Evolutionary conservation across 2,888 invertebrate species (phyloP), one percentile per base, ranked within the genome.

Genomic region (Chymomyza caudatula): DNA sequence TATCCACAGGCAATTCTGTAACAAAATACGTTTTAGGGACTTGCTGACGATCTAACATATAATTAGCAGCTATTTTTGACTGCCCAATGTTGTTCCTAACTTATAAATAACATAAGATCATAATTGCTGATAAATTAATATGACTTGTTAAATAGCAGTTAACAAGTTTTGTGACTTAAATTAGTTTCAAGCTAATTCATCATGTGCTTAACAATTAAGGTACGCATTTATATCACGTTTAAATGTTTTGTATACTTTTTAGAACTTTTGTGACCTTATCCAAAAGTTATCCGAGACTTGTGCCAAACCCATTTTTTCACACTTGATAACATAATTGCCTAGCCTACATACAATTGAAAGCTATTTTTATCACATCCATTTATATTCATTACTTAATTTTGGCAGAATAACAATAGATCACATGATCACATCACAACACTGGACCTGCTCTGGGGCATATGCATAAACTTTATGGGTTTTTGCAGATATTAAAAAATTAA

Each of bases 401-500:
- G 11, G 29, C 11, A 47, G 11, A 37, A 11, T 15, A 17, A 47
- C 44, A 15, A 65, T 61, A 49, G 63, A 69, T 72, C 76, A 69
- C 59, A 67, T 74, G 74, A 65, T 63, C n/a, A n/a, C n/a, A n/a
- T n/a, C n/a, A n/a, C n/a, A n/a, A n/a, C n/a, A n/a, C n/a, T n/a
- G n/a, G n/a, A n/a, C n/a, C n/a, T n/a, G n/a, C n/a, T n/a, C 65
- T 53, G 43, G 43, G 13, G 17, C 44, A 15, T 11, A 47, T 15
- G 6, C 8, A 20, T 11, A 51, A 22, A 15, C 15, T 29, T 51
- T 20, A 51, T 51, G 13, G 19, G 5, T 51, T 51, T 51, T 51
- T 15, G 47, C 49, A 25, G 25, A 47, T 43, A n/a, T 59, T 59
- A 59, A 62, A 61, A 74, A 73, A 67, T 64, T 65, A 58, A 64